Base-by-base conservation (phyloP, 2,113 vertebrate species). In the Petrocephalus zakoni region DNA sequence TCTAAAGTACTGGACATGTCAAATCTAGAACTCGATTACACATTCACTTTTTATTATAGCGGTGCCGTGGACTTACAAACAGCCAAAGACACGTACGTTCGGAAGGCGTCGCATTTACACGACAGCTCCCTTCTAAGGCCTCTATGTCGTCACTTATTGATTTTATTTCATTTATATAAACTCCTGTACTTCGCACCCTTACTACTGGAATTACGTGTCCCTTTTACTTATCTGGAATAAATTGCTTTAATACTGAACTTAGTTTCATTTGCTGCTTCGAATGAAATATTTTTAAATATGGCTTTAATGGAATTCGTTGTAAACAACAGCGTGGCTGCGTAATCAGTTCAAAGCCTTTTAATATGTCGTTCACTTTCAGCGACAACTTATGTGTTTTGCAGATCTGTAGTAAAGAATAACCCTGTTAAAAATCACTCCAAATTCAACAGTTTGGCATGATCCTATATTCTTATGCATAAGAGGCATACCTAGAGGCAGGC, bases 101-200 rank as follows among this genome's bases (percentile, higher is more conserved):
- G 17, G n/a, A 49, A 52, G 51, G 49, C 83, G 47, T 85, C 17
- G 19, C 84, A 55, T 56, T 34, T 17, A 78, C 34, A 86, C 84
- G 21, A 85, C 15, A 52, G n/a, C 6, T 9, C 13, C 52, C 22
- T 55, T 37, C n/a, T 53, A 86, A 56, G n/a, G n/a, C 22, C 83
- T 83, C 42, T 47, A 42, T 85, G 83, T 85, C 83, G 83, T 85
- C 83, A 85, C 49, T 85, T 81, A 81, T 53, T 85, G 11, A 52
- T 22, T 85, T 85, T 10, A 51, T 85, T 52, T 85, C 22, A 51
- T 85, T 52, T 1, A 46, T 52, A 55, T 85, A 13, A 55, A 42
- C 81, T 47, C 46, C 22, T 49, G 34, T 46, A 81, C 42, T 68
- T 68, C 9, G 25, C 61, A 68, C 17, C 46, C 22, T 17, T 46